Percentiles rank a stretch among this genome's conserved stretches.
Evolutionary conservation across 2,888 invertebrate genomes (phyloP).

Genomic region (Biston betularia): DNA sequence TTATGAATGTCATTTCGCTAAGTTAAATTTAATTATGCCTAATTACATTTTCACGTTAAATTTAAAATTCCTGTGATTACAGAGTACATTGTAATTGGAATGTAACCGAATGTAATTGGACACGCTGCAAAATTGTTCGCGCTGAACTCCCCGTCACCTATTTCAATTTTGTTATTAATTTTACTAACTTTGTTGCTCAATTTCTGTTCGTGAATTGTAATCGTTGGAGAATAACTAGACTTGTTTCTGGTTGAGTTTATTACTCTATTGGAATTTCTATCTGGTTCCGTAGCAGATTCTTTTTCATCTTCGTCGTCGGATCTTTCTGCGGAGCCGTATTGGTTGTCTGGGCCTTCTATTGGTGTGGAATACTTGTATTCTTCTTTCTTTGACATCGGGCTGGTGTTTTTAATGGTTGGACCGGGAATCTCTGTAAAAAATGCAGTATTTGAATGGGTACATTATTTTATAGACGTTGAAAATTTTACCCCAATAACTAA

Average conservation of each 20-base stretch:
- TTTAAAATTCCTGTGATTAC: slow-evolving; percentile 47
- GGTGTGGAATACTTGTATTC: slow-evolving; percentile 81
- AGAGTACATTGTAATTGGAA: slow-evolving; percentile 40
- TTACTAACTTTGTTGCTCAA: slow-evolving; percentile 77
- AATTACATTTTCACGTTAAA: slow-evolving; percentile 47
- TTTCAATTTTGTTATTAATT: slow-evolving; percentile 71
- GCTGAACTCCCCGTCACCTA: slow-evolving; percentile 51
- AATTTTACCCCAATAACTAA: too few relatives aligned
- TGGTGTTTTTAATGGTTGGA: slow-evolving; percentile 86
- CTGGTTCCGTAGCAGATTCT: slow-evolving; percentile 52
- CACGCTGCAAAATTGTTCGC: slow-evolving; percentile 47
- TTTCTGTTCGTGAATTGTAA: slow-evolving; percentile 65
- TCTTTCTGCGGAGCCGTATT: slow-evolving; percentile 90
- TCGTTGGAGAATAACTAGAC: slow-evolving; percentile 55
- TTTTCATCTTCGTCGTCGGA: slow-evolving; percentile 88
- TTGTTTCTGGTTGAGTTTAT: slow-evolving; percentile 64
- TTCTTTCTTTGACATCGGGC: slow-evolving; percentile 84
- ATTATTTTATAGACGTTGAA: too few relatives aligned
- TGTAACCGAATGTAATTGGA: slow-evolving; percentile 34
- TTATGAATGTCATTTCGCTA: too few relatives aligned
- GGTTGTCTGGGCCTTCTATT: slow-evolving; percentile 87
- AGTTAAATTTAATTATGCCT: too few relatives aligned
- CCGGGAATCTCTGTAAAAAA: slow-evolving; percentile 90
- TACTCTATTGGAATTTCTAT: slow-evolving; percentile 41
- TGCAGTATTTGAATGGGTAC: too few relatives aligned